These are phyloP conservation scores for Ahaetulla prasina DNA, from an alignment of 2,113 vertebrate species.

Conservation along the genomic window DNA sequence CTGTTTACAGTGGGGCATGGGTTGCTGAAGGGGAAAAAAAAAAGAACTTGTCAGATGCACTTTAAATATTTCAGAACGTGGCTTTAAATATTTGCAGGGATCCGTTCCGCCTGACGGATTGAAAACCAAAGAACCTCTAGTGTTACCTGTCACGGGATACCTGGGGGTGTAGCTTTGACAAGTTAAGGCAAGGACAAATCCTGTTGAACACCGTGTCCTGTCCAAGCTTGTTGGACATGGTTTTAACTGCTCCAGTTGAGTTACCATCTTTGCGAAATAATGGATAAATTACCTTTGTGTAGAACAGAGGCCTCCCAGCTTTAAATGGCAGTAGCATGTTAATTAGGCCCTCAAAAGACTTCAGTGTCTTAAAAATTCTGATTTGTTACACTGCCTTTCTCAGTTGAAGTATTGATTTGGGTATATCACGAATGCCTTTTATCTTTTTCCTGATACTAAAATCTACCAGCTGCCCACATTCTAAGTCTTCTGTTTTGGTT, in stretches of 20 bases:
- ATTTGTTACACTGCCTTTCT: neutral
- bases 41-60: neutral
- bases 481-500: neutral
- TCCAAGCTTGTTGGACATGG: constrained; percentile 7
- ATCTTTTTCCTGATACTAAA: neutral
- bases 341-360: constrained; percentile 4
- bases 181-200: constrained; percentile 19
- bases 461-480: neutral
- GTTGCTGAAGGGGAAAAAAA: neutral
- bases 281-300: neutral
- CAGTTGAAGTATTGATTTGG: neutral
- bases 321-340: fast-evolving
- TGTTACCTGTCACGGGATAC: constrained; percentile 16
- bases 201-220: constrained; percentile 13
- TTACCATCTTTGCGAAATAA: constrained; percentile 27
- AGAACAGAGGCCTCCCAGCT: neutral
- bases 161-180: constrained; percentile 46
- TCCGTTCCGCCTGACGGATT: neutral
- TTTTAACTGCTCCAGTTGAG: constrained; percentile 5
- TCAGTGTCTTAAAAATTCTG: neutral
- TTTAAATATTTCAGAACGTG: neutral
- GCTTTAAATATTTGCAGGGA: neutral
- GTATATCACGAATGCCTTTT: too few species aligned
- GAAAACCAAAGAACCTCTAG: neutral
- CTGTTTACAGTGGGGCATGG: neutral